A percentile compares a stretch with the other conserved stretches of the same genome.
These are phyloP conservation scores for Anhinga anhinga DNA, from an alignment of 2,113 vertebrate genomes.

Conservation along the genomic window DNA sequence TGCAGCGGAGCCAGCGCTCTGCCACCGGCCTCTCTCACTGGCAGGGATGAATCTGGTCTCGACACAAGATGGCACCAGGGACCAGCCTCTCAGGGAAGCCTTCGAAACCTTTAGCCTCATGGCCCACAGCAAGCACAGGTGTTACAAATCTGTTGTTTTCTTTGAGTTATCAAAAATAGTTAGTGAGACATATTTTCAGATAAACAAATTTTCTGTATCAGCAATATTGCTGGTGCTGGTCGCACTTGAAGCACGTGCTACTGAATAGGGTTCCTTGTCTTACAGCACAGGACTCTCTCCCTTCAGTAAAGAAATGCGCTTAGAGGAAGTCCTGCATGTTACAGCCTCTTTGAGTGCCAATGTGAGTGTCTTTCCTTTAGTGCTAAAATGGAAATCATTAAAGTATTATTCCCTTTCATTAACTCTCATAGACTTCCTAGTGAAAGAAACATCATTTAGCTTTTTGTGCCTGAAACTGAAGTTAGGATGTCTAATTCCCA, in stretches of 20 bases:
- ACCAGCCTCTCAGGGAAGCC: slow-evolving; percentile 47
- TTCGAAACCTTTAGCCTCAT: background rate
- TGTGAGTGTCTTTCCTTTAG: background rate
- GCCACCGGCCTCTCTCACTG: background rate
- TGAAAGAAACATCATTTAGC: background rate
- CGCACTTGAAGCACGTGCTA: accelerated
- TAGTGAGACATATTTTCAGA: background rate
- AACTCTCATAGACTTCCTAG: background rate
- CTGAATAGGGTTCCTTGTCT: background rate
- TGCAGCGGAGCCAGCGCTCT: background rate
- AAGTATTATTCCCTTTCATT: background rate
- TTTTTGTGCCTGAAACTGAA: background rate
- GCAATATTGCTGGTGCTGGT: accelerated
- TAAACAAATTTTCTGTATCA: background rate
- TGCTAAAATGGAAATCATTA: background rate
- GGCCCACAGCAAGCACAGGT: background rate
- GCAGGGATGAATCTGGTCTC: background rate
- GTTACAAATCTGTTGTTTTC: background rate
- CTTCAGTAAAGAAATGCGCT: background rate
- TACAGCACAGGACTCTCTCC: accelerated
- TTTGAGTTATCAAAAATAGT: background rate
- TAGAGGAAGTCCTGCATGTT: background rate
- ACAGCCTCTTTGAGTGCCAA: background rate
- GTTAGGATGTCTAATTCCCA: background rate
- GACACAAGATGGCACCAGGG: background rate